phyloP scores from a whole-genome alignment of 2,888 invertebrate genomes.

The Sphaerophoria taeniata region DNA sequence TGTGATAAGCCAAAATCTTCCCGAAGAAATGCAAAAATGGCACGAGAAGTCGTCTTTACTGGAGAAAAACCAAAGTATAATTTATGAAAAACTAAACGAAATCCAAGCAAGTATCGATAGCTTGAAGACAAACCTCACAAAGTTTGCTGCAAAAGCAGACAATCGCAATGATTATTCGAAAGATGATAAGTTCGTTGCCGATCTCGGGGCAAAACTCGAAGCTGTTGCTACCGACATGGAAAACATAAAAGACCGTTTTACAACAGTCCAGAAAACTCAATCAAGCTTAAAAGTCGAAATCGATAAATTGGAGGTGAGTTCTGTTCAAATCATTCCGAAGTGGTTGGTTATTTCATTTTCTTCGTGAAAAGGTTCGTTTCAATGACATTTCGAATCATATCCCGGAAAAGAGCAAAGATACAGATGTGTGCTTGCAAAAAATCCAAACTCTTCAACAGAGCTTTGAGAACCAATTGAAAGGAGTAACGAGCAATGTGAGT shows the following conservation, averaged over 20 bases:
- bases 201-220: slow-evolving; percentile 82
- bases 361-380: slow-evolving; percentile 38
- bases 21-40: slow-evolving; percentile 88
- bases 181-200: slow-evolving; percentile 81
- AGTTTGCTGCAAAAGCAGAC: slow-evolving; percentile 78
- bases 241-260: slow-evolving; percentile 79
- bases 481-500: slow-evolving; percentile 77
- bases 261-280: slow-evolving; percentile 78
- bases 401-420: slow-evolving; percentile 53
- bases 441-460: slow-evolving; percentile 49
- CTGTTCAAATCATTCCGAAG: not conserved
- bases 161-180: slow-evolving; percentile 80
- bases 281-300: slow-evolving; percentile 77
- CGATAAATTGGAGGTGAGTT: slow-evolving; percentile 75
- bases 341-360: not conserved
- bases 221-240: slow-evolving; percentile 80
- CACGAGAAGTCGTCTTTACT: slow-evolving; percentile 88
- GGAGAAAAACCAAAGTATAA: slow-evolving; percentile 87
- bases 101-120: slow-evolving; percentile 85
- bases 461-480: slow-evolving; percentile 75
- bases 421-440: slow-evolving; percentile 46
- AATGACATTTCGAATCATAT: slow-evolving; percentile 59
- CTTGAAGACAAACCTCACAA: slow-evolving; percentile 83
- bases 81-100: slow-evolving; percentile 85
- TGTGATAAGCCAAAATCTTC: slow-evolving; percentile 88